Base-by-base conservation (phyloP, 2,113 vertebrate species). In the Spilogale gracilis region DNA sequence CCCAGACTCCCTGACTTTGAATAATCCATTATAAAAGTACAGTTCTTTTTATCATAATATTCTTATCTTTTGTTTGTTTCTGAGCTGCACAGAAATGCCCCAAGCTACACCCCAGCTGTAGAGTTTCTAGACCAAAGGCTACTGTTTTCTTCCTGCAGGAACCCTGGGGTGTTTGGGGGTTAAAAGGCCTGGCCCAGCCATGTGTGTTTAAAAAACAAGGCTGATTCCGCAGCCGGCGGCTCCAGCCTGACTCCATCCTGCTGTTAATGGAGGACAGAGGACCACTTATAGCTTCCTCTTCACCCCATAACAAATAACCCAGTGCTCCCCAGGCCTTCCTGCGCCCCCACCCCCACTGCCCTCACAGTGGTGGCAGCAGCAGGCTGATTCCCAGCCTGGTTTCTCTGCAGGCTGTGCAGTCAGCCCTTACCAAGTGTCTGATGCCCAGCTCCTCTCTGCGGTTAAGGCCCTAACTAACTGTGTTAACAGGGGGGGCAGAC, bases 241-340 rank as follows among this genome's bases (percentile, higher is more conserved):
- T 98, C 98, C 98, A 98, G 98, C 88, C 98, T 98, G 99, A 98
- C 99, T 99, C 98, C 98, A 98, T 99, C 98, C 98, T 98, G 98
- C 98, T 99, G 99, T 98, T 98, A 98, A 98, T 96, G 97, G 97
- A 98, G 99, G 98, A 99, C 96, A 98, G 98, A 99, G 98, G 98
- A 98, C 96, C 97, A 97, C 99, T 99, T 98, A 98, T 94, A 96
- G 97, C 98, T 99, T 99, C 99, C 98, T 99, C 98, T 98, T 98
- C 97, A 97, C 98, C 98, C 98, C 98, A 98, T 99, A 99, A 99
- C 99, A 99, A 98, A 99, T 98, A 99, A 97, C 86, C 94, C 95
- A 73, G 97, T 96, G 81, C 97, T 98, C 99, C 99, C 98, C 95
- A 97, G 98, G 99, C 98, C 97, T 99, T 99, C 99, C 99, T 99